A percentile compares a stretch with the other conserved stretches of the same genome.
Evolutionary conservation across 2,113 vertebrate species (phyloP).

Genomic region (Oplegnathus fasciatus): DNA sequence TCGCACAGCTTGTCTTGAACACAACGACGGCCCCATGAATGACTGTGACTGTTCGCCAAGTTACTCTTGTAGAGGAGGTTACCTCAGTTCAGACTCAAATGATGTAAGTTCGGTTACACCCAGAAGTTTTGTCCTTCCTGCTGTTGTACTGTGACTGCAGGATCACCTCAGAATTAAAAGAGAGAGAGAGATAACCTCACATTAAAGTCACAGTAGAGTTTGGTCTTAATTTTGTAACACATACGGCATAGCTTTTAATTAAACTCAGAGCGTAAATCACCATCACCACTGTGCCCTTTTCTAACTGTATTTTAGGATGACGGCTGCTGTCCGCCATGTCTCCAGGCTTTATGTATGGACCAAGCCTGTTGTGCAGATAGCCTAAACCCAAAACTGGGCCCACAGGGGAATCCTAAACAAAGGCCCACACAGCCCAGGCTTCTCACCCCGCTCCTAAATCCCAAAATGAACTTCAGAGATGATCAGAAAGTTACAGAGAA

Average conservation of each 20-base stretch:
- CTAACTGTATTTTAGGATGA: constrained; percentile 49
- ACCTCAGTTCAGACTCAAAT: constrained; percentile 81
- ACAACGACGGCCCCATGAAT: constrained; percentile 64
- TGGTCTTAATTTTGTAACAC: not conserved
- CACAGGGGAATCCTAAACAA: constrained; percentile 4
- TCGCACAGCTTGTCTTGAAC: constrained; percentile 70
- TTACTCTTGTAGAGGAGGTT: constrained; percentile 79
- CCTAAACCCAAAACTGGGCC: not conserved
- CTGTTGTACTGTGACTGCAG: not conserved
- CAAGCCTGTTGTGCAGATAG: constrained; percentile 2
- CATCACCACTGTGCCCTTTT: not conserved
- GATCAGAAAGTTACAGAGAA: not conserved
- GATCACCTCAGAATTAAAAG: not conserved
- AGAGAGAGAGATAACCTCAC: not conserved
- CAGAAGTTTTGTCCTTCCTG: not conserved
- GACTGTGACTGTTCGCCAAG: constrained; percentile 67
- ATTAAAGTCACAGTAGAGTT: not conserved
- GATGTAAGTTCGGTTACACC: constrained; percentile 82
- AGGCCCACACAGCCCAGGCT: not conserved
- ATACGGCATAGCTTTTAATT: not conserved
- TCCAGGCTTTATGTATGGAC: constrained; percentile 1
- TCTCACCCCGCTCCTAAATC: not conserved
- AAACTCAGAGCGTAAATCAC: not conserved
- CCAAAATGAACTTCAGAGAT: not conserved
- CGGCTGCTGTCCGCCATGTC: constrained; percentile 23